phyloP scores from a whole-genome alignment of 1,140 invertebrate genomes.

The Trigoniulus corallinus region DNA sequence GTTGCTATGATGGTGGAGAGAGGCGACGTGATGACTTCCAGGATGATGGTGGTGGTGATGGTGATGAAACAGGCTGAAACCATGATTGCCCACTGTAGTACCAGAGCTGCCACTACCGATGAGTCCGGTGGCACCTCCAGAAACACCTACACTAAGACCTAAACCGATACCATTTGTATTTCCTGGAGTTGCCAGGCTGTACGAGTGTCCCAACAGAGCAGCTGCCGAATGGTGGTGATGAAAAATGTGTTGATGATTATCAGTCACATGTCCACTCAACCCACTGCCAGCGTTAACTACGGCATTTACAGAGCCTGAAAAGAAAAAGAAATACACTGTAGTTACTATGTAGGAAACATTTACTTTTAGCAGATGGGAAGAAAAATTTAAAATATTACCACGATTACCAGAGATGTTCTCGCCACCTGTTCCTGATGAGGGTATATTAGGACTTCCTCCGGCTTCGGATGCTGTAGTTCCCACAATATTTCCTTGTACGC shows the following conservation, averaged over 20 bases:
- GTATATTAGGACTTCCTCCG: constrained; percentile 4
- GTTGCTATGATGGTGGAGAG: not conserved
- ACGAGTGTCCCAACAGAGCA: not conserved
- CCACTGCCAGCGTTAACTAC: too few species aligned
- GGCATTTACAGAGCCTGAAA: too few species aligned
- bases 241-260: not conserved
- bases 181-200: not conserved
- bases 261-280: not conserved
- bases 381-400: too few species aligned
- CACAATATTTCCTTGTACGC: not conserved
- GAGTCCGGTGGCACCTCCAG: not conserved
- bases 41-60: not conserved
- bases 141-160: not conserved
- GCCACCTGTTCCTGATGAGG: not conserved
- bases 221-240: not conserved
- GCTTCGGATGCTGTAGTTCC: constrained; percentile 17
- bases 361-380: too few species aligned
- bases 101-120: not conserved
- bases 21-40: not conserved
- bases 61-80: not conserved
- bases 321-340: too few species aligned
- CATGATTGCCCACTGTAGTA: not conserved
- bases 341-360: too few species aligned
- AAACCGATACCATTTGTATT: not conserved
- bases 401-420: too few species aligned